Evolutionary conservation across 1,140 invertebrate genomes (phyloP), one percentile per base, ranked within the genome.

Genomic region (Drosophila ananassae): DNA sequence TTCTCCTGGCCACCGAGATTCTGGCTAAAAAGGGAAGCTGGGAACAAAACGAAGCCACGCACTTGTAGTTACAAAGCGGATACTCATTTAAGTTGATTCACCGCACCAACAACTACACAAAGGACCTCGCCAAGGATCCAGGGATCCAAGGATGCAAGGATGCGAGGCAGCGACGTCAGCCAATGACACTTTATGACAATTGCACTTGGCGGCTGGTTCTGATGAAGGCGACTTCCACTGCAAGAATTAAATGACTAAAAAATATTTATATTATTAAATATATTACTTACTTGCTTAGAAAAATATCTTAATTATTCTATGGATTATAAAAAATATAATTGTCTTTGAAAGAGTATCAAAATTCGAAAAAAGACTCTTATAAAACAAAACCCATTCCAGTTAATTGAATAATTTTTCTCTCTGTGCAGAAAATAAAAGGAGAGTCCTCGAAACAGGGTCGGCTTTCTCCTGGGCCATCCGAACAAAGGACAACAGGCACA

Each of bases 31-130:
- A 28, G 32, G 32, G 34, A 10, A 37, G 34, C 10, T 12, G 37
- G 61, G 41, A 34, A 66, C 53, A 75, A 75, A 75, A 69, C 64
- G 67, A 69, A 71, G 67, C 52, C 67, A 71, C 67, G 67, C 67
- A 71, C 67, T 71, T 77, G 57, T 83, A 79, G 80, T 79, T 84
- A 83, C 69, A 74, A 87, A 84, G 77, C 84, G 84, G 83, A 89
- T 89, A 89, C 83, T 89, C 83, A 89, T 89, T 89, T 89, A 89
- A 89, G 83, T 89, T 89, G 85, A 89, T 89, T 89, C 83, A 89
- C 84, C 83, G 79, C 83, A 85, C 61, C 81, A 71, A 67, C 68
- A 74, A 48, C 60, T 54, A 44, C 51, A 75, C 48, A 84, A 63
- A 80, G 63, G 55, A 53, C 34, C 34, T 37, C 34, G 34, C 34